Evolutionary conservation across 1,140 invertebrate species (phyloP), one percentile per base, ranked within the genome.

Genomic region (Lerema accius): DNA sequence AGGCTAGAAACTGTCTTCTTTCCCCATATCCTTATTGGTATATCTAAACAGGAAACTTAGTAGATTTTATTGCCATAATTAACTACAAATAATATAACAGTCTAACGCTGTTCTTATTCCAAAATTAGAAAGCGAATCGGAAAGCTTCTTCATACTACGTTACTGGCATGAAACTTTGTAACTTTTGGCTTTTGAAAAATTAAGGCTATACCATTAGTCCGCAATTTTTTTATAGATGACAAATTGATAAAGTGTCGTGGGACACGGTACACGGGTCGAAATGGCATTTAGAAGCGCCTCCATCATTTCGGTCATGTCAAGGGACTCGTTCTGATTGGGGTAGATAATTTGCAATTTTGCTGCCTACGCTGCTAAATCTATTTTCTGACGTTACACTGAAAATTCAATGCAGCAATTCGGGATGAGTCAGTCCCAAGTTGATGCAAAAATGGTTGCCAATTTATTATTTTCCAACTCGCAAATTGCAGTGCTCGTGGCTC

Each of bases 301-400:
- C 42, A 19, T n/a, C 55, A 6, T 58, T 17, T 32, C 26, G 28
- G 13, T 37, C 7, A 3, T 16, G 35, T 26, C 55, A 46, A 14
- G 55, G 55, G 55, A 58, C 40, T 26, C 19, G 55, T 45, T 58
- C 28, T 58, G 55, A 58, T 58, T 58, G 55, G 55, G 55, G 26
- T 45, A 35, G 42, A 58, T 58, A 58, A 58, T 58, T 58, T 28
- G 55, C 55, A 58, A 58, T 58, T 58, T 58, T 35, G 55, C 42
- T 28, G 55, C 43, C 40, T 32, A 32, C 55, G 45, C 15, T 58
- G 55, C 55, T 46, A 19, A 58, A 42, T 58, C 26, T 35, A 43
- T 46, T 46, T 56, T 43, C 40, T 26, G 23, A 10, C 13, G n/a
- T 56, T 56, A 14, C 14, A 14, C 7, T 16, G 10, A 26, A 40